Evolutionary conservation across 2,113 vertebrate genomes (phyloP).

Genomic region (Etheostoma cragini): DNA sequence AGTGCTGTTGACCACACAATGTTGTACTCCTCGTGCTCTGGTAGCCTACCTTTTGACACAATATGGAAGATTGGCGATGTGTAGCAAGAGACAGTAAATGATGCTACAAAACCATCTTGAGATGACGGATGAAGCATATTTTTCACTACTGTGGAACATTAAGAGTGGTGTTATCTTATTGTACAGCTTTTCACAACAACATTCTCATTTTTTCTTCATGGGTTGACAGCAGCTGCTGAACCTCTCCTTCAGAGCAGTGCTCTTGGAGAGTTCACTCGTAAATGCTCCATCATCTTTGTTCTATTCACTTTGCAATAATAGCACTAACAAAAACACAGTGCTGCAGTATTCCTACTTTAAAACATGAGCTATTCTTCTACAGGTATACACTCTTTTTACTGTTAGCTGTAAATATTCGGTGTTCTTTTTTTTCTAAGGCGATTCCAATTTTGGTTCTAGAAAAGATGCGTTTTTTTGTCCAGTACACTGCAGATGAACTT

Average conservation of each 20-base stretch:
- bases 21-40: slow-evolving; percentile 50
- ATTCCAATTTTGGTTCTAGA: slow-evolving; percentile 32
- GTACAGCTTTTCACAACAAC: slow-evolving; percentile 46
- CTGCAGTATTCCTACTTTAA: slow-evolving; percentile 63
- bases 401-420: slow-evolving; percentile 69
- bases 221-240: slow-evolving; percentile 33
- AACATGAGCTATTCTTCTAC: slow-evolving; percentile 61
- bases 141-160: slow-evolving; percentile 43
- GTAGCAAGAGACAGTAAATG: slow-evolving; percentile 15
- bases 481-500: slow-evolving; percentile 12
- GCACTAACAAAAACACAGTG: slow-evolving; percentile 60
- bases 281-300: slow-evolving; percentile 38
- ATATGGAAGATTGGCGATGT: slow-evolving; percentile 13
- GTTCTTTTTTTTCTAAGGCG: slow-evolving; percentile 47
- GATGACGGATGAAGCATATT: neutral
- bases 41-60: slow-evolving; percentile 22
- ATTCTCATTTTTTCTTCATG: slow-evolving; percentile 23
- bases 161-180: slow-evolving; percentile 25
- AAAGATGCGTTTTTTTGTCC: slow-evolving; percentile 37
- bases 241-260: slow-evolving; percentile 75
- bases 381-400: slow-evolving; percentile 71
- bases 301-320: slow-evolving; percentile 75
- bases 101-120: neutral
- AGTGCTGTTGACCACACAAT: slow-evolving; percentile 53
- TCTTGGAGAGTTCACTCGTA: slow-evolving; percentile 64